Conservation (phyloP, 2,113 vertebrate genomes). For the Formicarius rufipectus region DNA sequence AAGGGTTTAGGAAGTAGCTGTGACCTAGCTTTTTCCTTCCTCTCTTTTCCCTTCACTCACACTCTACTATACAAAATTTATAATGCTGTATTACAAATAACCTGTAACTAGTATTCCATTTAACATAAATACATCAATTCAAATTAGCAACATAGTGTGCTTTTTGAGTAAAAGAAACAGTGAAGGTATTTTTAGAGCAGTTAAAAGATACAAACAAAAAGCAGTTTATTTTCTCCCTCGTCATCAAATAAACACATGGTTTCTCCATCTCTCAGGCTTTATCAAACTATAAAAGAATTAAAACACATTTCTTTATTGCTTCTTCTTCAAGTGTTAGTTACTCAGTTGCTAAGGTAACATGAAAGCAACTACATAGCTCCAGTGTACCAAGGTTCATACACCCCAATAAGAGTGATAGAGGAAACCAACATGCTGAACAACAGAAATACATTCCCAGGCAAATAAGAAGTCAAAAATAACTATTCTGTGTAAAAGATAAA, state of each 20-base stretch:
- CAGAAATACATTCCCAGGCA: background rate
- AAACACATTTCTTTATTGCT: slow-evolving; percentile 13
- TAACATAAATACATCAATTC: background rate
- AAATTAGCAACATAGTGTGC: background rate
- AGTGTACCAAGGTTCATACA: background rate
- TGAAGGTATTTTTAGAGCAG: background rate
- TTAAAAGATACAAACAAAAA: background rate
- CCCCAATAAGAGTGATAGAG: background rate
- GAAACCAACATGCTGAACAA: background rate
- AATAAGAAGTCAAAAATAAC: background rate
- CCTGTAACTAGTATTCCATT: background rate
- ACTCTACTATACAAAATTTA: background rate
- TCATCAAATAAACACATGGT: background rate
- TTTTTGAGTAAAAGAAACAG: background rate
- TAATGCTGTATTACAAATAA: background rate
- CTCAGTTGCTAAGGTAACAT: slow-evolving; percentile 56
- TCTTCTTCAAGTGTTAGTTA: slow-evolving; percentile 44
- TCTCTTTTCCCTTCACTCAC: background rate
- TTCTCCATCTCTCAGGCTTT: slow-evolving; percentile 17
- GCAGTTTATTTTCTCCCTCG: background rate
- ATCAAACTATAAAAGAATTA: slow-evolving; percentile 40
- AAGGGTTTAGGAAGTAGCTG: background rate
- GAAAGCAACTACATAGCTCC: background rate
- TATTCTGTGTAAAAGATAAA: background rate
- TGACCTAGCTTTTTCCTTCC: background rate